phyloP scores from a whole-genome alignment of 2,797 vertebrate species.

The Enoplosus armatus region DNA sequence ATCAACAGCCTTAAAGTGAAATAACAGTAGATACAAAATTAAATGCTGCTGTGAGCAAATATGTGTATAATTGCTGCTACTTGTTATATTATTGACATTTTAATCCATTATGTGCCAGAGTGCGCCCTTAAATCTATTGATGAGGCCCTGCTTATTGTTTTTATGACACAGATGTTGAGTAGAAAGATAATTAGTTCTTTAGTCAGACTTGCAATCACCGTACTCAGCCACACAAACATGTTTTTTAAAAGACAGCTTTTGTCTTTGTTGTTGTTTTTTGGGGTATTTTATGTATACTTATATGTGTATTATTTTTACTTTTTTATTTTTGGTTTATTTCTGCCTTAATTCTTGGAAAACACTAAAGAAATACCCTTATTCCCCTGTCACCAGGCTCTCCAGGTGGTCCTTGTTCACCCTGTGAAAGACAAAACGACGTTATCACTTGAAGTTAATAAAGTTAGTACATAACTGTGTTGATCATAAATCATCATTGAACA shows the following conservation, averaged over 20 bases:
- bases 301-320: not conserved
- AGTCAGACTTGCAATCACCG: not conserved
- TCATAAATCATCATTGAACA: not conserved
- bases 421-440: slow-evolving; percentile 28
- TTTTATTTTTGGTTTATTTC: no score
- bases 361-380: slow-evolving; percentile 81
- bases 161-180: not conserved
- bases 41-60: not conserved
- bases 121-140: no score
- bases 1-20: no score
- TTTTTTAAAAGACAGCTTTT: not conserved
- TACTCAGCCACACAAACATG: not conserved
- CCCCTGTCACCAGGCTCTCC: slow-evolving; percentile 90
- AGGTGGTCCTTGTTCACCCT: slow-evolving; percentile 88
- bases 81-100: not conserved
- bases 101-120: not conserved
- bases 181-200: not conserved
- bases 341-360: no score
- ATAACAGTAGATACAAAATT: not conserved
- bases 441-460: not conserved
- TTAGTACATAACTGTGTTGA: no score
- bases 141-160: not conserved
- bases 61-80: not conserved
- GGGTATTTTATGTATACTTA: not conserved
- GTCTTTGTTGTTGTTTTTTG: not conserved